phyloP scores from a whole-genome alignment of 2,888 invertebrate genomes.

The Linnaemya tessellans region DNA sequence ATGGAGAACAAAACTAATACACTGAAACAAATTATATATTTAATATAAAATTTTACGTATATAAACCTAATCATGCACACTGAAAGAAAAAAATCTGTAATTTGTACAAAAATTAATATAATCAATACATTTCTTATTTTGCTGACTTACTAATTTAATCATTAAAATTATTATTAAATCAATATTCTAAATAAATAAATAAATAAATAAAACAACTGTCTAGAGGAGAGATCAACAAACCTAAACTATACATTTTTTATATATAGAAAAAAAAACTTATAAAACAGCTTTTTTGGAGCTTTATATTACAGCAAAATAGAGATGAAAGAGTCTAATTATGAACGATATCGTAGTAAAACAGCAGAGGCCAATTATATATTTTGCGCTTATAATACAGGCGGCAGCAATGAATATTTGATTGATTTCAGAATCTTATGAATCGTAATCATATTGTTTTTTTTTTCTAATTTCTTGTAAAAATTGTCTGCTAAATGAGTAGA shows the following conservation, averaged over 20 bases:
- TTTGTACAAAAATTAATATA: constrained; percentile 20
- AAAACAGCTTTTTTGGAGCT: constrained; percentile 50
- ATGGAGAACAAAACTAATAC: constrained; percentile 46
- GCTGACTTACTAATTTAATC: not conserved
- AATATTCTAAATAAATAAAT: constrained; percentile 20
- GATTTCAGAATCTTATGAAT: constrained; percentile 37
- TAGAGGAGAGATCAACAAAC: constrained; percentile 30
- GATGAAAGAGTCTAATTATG: constrained; percentile 25
- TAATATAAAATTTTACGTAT: constrained; percentile 19
- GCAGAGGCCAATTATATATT: constrained; percentile 64
- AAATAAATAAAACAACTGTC: not conserved
- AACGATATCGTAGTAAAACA: constrained; percentile 41
- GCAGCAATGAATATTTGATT: constrained; percentile 61
- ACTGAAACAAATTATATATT: constrained; percentile 37
- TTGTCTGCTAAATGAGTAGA: constrained; percentile 38
- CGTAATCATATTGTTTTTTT: not conserved
- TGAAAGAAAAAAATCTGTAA: constrained; percentile 19
- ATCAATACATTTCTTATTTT: not conserved
- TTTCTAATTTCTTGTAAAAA: constrained; percentile 15
- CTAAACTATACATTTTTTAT: constrained; percentile 32
- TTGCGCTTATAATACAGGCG: constrained; percentile 71
- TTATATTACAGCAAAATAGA: constrained; percentile 47
- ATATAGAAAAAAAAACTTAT: constrained; percentile 2
- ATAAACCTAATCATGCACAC: constrained; percentile 59
- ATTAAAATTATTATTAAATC: not conserved